Conservation (phyloP, 2,797 vertebrate genomes). For the Melanotaenia nigrans region DNA sequence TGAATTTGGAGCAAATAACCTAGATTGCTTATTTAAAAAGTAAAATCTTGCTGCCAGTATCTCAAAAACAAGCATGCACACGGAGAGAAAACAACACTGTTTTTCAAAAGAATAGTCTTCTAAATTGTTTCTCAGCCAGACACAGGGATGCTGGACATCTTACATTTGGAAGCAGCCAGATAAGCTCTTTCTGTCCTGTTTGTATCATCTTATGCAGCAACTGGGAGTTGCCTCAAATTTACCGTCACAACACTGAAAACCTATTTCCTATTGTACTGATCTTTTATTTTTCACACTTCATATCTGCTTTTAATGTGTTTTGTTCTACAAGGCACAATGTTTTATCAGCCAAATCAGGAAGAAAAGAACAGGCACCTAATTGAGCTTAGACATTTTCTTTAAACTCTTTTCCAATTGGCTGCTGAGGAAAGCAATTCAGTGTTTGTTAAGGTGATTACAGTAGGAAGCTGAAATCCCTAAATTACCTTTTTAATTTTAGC, state of each 20-base stretch:
- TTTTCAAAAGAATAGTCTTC: not conserved
- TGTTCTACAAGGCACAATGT: not conserved
- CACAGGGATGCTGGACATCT: not conserved
- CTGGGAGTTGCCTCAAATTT: not conserved
- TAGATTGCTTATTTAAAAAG: not conserved
- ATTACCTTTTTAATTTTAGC: slow-evolving; percentile 22
- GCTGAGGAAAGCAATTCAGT: slow-evolving; percentile 26
- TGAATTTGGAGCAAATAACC: too few relatives aligned
- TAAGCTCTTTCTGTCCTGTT: not conserved
- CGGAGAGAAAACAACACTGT: not conserved
- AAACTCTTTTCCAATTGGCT: slow-evolving; percentile 28
- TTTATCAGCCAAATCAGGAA: slow-evolving; percentile 1
- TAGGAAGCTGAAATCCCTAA: slow-evolving; percentile 37
- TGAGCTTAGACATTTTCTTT: slow-evolving; percentile 11
- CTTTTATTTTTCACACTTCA: not conserved
- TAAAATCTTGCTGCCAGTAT: not conserved
- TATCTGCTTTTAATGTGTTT: not conserved
- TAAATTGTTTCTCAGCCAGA: not conserved
- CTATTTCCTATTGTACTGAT: not conserved
- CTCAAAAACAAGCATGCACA: not conserved
- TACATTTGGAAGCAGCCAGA: not conserved
- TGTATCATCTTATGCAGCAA: not conserved
- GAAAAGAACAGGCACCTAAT: not conserved
- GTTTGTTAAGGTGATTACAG: slow-evolving; percentile 39
- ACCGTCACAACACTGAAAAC: not conserved